Percentiles rank a stretch among this genome's conserved stretches.
Conservation (phyloP, 2,113 vertebrate genomes). For the Malurus melanocephalus region DNA sequence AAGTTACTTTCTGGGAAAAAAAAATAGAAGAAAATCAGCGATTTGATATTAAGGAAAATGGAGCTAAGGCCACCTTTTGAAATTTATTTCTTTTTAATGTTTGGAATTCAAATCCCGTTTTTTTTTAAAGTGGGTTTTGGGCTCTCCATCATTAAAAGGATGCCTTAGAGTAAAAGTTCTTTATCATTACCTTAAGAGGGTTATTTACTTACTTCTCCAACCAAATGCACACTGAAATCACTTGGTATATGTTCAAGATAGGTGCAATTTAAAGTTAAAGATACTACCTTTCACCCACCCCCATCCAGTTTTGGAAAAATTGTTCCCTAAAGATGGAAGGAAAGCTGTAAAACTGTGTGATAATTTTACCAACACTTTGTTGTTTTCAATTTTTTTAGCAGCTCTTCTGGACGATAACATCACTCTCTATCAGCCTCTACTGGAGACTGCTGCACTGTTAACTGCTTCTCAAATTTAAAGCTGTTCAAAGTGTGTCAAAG, state of each 20-base stretch:
- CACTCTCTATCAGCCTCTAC: background rate
- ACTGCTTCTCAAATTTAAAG: background rate
- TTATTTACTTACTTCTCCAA: background rate
- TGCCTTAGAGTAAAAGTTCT: background rate
- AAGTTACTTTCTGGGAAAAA: background rate
- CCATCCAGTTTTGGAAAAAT: background rate
- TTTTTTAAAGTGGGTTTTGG: background rate
- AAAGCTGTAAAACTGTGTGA: background rate
- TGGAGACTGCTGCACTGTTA: background rate
- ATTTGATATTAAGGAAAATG: background rate
- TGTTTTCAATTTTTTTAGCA: background rate
- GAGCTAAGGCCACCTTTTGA: background rate
- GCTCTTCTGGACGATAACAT: background rate
- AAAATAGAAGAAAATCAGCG: background rate
- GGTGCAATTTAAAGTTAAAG: background rate
- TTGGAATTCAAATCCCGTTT: background rate
- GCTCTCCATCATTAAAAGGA: background rate
- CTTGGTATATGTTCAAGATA: background rate
- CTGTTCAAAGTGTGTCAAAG: background rate
- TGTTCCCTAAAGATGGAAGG: background rate
- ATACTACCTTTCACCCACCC: background rate
- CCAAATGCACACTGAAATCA: background rate
- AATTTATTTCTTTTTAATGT: background rate
- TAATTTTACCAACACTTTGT: background rate
- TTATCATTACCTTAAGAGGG: background rate